These are phyloP conservation scores for Ispidina picta DNA, from an alignment of 2,797 vertebrate species.

Conservation along the genomic window DNA sequence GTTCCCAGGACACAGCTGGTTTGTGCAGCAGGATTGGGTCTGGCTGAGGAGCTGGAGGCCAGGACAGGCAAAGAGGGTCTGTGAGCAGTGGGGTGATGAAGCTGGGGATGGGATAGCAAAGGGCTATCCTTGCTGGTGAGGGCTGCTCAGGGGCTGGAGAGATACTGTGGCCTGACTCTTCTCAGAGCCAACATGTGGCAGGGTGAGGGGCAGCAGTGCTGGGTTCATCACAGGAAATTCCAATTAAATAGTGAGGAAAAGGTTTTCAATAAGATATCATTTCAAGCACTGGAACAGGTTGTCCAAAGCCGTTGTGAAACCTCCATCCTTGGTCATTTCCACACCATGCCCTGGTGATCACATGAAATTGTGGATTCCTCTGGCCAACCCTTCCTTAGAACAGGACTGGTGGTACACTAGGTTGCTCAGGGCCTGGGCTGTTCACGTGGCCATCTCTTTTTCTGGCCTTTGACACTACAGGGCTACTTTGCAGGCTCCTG, in stretches of 20 bases:
- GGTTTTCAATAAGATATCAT: neutral
- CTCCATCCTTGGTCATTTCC: neutral
- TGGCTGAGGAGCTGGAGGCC: neutral
- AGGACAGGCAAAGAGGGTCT: fast-evolving
- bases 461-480: neutral
- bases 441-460: neutral
- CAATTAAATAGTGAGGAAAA: neutral
- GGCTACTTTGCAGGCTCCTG: neutral
- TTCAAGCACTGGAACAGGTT: neutral
- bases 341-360: fast-evolving
- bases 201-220: fast-evolving
- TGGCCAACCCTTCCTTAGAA: neutral
- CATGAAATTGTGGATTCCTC: neutral
- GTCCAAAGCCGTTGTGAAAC: neutral
- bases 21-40: fast-evolving
- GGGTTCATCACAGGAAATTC: neutral
- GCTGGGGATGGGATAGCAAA: neutral
- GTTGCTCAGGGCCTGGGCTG: neutral
- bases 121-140: neutral
- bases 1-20: neutral
- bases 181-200: neutral
- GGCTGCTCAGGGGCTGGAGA: constrained; percentile 7
- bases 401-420: neutral
- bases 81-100: neutral
- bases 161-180: fast-evolving